Evolutionary conservation across 2,113 vertebrate genomes (phyloP).

Genomic region (Cryptomyrus ogoouensis): DNA sequence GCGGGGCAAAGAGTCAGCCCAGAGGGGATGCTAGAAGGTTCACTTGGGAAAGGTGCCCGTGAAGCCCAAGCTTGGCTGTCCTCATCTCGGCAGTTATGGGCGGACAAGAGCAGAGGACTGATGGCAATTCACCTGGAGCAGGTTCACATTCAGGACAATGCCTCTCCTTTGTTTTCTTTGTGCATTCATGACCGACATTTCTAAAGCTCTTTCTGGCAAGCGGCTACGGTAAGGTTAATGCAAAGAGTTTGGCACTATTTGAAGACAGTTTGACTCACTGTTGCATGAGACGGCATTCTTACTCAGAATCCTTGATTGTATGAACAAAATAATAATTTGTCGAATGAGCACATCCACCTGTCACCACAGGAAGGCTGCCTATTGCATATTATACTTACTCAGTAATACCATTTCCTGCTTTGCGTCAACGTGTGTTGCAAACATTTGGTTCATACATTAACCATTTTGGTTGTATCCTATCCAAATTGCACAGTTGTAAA

Average conservation of each 20-base stretch:
- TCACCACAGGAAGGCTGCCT: background rate
- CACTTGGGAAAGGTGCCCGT: background rate
- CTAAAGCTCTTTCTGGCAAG: background rate
- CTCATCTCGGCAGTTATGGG: background rate
- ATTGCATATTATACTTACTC: background rate
- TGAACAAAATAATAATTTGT: background rate
- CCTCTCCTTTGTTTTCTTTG: background rate
- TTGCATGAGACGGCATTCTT: background rate
- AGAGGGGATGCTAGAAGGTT: background rate
- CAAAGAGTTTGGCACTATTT: background rate
- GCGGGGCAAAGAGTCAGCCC: background rate
- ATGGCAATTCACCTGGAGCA: background rate
- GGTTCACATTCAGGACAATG: background rate
- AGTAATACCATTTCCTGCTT: background rate
- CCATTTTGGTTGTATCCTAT: background rate
- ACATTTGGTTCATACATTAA: background rate
- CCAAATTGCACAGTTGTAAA: background rate
- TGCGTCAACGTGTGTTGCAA: background rate
- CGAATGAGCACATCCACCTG: background rate
- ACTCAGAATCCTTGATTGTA: background rate
- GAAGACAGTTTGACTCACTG: background rate
- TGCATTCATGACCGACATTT: background rate
- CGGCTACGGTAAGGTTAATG: background rate
- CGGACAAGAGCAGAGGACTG: background rate
- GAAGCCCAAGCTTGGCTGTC: background rate